A percentile compares a stretch with the other conserved stretches of the same genome.
These are phyloP conservation scores for Tenthredo amoena DNA, from an alignment of 2,888 invertebrate genomes.

Conservation along the genomic window DNA sequence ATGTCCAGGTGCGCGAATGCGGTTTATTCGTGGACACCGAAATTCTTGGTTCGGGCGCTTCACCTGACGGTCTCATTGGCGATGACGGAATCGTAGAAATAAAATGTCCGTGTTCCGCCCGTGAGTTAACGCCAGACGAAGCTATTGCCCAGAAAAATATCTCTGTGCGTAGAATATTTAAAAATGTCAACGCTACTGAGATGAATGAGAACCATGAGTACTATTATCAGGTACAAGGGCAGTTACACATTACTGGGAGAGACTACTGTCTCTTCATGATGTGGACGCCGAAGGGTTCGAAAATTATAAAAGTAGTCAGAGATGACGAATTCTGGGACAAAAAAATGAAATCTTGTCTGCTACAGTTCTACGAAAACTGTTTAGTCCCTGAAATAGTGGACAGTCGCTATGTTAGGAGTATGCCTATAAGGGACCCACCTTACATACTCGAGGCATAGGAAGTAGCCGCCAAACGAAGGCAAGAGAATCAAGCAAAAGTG, in stretches of 20 bases:
- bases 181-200: slow-evolving; percentile 17
- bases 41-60: slow-evolving; percentile 59
- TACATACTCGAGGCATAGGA: slow-evolving; percentile 54
- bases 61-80: slow-evolving; percentile 62
- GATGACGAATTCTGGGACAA: too few species aligned
- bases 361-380: too few species aligned
- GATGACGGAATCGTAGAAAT: slow-evolving; percentile 2
- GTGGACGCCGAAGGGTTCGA: slow-evolving; percentile 17
- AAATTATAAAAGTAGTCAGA: too few species aligned
- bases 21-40: slow-evolving; percentile 64
- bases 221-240: slow-evolving; percentile 62
- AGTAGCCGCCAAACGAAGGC: background rate
- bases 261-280: slow-evolving; percentile 61
- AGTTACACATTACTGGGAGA: slow-evolving; percentile 59
- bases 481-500: background rate
- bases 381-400: slow-evolving; percentile 52
- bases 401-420: slow-evolving; percentile 54
- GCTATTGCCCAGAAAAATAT: slow-evolving; percentile 47
- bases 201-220: slow-evolving; percentile 57
- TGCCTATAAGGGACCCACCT: slow-evolving; percentile 58
- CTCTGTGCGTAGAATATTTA: slow-evolving; percentile 43
- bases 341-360: too few species aligned
- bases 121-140: slow-evolving; percentile 53
- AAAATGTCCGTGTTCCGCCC: background rate
- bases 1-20: slow-evolving; percentile 56